phyloP scores from a whole-genome alignment of 2,888 invertebrate genomes.

The Ectobius pallidus region DNA sequence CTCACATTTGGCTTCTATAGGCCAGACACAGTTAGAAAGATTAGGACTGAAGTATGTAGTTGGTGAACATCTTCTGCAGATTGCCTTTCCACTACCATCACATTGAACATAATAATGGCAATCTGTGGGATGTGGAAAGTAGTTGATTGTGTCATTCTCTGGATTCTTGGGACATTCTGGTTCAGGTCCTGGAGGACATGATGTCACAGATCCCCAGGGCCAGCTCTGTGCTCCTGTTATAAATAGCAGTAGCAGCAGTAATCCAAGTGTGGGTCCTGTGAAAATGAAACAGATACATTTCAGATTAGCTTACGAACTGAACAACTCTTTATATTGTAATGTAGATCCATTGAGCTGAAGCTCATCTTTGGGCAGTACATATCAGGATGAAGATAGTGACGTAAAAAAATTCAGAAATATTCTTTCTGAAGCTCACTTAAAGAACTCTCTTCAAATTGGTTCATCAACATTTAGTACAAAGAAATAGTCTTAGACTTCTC shows the following conservation, averaged over 20 bases:
- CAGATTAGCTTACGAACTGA: too few relatives aligned
- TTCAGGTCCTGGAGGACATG: slow-evolving; percentile 1
- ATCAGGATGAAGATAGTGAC: too few relatives aligned
- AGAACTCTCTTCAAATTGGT: too few relatives aligned
- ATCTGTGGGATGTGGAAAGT: slow-evolving; percentile 4
- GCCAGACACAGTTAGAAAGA: neutral
- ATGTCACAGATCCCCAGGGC: neutral
- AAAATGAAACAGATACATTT: too few relatives aligned
- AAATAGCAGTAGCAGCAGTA: neutral
- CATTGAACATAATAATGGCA: slow-evolving; percentile 16
- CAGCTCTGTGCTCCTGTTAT: neutral
- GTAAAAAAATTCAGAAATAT: too few relatives aligned
- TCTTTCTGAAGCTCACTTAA: too few relatives aligned
- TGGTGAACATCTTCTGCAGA: slow-evolving; percentile 7
- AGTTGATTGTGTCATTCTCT: neutral
- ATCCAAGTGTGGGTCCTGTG: neutral
- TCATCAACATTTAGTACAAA: too few relatives aligned
- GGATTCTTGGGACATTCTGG: slow-evolving; percentile 8
- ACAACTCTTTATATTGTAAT: too few relatives aligned
- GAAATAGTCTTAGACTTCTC: too few relatives aligned
- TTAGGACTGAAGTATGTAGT: neutral
- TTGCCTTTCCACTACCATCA: neutral
- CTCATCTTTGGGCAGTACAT: too few relatives aligned
- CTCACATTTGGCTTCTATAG: neutral
- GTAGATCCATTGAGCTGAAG: too few relatives aligned